Conservation (phyloP, 1,140 invertebrate genomes). For the Hirudo medicinalis region DNA sequence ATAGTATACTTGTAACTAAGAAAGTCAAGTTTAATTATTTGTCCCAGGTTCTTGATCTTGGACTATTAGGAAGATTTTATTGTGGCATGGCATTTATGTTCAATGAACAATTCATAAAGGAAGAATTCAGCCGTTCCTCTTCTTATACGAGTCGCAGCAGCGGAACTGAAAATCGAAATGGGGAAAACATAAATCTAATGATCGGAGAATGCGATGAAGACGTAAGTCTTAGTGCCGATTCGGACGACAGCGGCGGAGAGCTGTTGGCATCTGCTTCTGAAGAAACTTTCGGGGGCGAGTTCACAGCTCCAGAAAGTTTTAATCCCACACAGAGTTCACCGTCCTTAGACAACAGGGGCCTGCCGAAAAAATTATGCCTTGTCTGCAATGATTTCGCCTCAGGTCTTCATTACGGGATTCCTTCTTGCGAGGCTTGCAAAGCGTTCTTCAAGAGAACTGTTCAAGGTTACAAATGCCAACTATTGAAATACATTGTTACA, state of each 20-base stretch:
- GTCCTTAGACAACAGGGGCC: background rate
- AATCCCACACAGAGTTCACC: background rate
- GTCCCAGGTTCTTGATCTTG: too few relatives aligned
- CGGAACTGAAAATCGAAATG: background rate
- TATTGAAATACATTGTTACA: background rate
- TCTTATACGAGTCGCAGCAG: background rate
- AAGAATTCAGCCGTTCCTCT: conserved; percentile 5
- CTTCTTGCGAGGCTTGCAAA: conserved; percentile 94
- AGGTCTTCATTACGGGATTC: conserved; percentile 95
- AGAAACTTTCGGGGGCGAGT: background rate
- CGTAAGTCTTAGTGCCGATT: conserved; percentile 13
- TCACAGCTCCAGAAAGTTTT: conserved; percentile 3
- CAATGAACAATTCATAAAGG: conserved; percentile 2
- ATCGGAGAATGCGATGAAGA: conserved; percentile 14
- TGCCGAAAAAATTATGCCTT: conserved; percentile 51
- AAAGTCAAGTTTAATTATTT: too few relatives aligned
- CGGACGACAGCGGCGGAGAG: conserved; percentile 16
- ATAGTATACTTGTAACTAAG: too few relatives aligned
- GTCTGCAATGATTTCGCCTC: conserved; percentile 94
- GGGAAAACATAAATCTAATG: background rate
- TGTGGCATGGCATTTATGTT: conserved; percentile 2
- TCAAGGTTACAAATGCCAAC: conserved; percentile 44
- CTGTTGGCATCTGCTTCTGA: conserved; percentile 3
- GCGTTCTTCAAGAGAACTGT: conserved; percentile 97
- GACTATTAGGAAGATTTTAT: background rate